A percentile compares a stretch with the other conserved stretches of the same genome.
phyloP scores from a whole-genome alignment of 2,888 invertebrate genomes.

The Chymomyza amoena region DNA sequence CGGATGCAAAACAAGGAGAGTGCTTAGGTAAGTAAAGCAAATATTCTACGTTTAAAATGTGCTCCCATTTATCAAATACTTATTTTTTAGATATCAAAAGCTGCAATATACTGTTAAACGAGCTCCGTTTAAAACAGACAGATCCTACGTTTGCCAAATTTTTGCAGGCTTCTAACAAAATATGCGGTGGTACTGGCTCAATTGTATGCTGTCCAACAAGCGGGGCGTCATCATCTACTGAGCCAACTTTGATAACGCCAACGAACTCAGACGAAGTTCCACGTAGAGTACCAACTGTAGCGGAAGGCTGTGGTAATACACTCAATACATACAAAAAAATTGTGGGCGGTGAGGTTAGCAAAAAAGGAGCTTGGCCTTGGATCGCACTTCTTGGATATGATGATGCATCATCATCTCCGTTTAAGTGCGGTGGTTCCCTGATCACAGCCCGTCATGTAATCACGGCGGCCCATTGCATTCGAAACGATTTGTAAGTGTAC shows the following conservation, averaged over 20 bases:
- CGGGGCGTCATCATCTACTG: constrained; percentile 3
- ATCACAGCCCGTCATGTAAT: constrained; percentile 82
- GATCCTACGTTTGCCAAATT: constrained; percentile 62
- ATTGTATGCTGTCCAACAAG: constrained; percentile 73
- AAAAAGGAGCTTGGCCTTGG: constrained; percentile 89
- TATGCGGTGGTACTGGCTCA: constrained; percentile 59
- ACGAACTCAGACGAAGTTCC: constrained; percentile 56
- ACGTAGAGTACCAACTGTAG: constrained; percentile 68
- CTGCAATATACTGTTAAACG: constrained; percentile 57
- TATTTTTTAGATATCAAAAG: constrained; percentile 53
- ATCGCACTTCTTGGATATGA: constrained; percentile 86
- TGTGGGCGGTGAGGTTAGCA: constrained; percentile 86
- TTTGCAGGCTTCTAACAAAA: constrained; percentile 65
- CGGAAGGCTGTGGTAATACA: constrained; percentile 83
- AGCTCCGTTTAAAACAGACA: constrained; percentile 51
- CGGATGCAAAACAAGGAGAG: constrained; percentile 55
- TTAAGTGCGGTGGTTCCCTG: constrained; percentile 80
- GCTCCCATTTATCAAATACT: too few species aligned
- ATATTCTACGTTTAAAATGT: background rate
- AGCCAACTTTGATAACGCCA: constrained; percentile 4
- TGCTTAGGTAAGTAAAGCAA: constrained; percentile 61
- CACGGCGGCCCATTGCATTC: constrained; percentile 80
- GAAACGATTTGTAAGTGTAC: constrained; percentile 67
- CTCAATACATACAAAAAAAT: constrained; percentile 82
- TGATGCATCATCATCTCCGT: constrained; percentile 74